Evolutionary conservation across 2,797 vertebrate genomes (phyloP), one percentile per base, ranked within the genome.

Genomic region (Nannoperca obscura): DNA sequence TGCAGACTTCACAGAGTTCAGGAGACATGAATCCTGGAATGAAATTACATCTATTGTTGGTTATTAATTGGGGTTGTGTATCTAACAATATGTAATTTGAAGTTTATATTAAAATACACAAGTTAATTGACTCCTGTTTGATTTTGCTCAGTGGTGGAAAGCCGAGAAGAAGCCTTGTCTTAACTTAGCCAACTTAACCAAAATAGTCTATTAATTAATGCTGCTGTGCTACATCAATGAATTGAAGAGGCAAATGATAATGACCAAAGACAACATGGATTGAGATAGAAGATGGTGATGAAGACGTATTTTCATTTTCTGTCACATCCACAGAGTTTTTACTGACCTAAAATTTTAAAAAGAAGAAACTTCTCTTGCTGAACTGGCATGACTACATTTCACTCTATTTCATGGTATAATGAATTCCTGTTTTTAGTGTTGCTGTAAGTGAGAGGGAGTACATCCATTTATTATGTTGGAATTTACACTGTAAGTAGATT

Each of bases 121-220:
- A 34, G 49, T 44, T 22, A 36, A 66, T 60, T 61, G 5, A 38
- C 46, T 59, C 2, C 0, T 40, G 47, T 38, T 57, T 79, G 49
- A 74, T 46, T 78, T 44, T 34, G 64, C n/a, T 80, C 59, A n/a
- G 17, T 77, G 34, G 22, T 64, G 19, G 10, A 40, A 71, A 49
- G 14, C 12, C 24, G 44, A 60, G 4, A 59, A 19, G 72, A 75
- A 71, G 59, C 65, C 17, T 38, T 38, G 58, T 65, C 65, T 77
- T 36, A 36, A 62, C 60, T 58, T 65, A 42, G 58, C 52, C 68
- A 67, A 20, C 38, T 69, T 42, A 1, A 32, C 38, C 50, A 76
- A 63, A 81, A 62, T 38, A 69, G 53, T 10, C 47, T 71, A 54
- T 44, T 74, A 54, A 68, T 78, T 60, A 47, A 15, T 22, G 32